phyloP scores from a whole-genome alignment of 2,888 invertebrate species.

The Osmoderma eremita region DNA sequence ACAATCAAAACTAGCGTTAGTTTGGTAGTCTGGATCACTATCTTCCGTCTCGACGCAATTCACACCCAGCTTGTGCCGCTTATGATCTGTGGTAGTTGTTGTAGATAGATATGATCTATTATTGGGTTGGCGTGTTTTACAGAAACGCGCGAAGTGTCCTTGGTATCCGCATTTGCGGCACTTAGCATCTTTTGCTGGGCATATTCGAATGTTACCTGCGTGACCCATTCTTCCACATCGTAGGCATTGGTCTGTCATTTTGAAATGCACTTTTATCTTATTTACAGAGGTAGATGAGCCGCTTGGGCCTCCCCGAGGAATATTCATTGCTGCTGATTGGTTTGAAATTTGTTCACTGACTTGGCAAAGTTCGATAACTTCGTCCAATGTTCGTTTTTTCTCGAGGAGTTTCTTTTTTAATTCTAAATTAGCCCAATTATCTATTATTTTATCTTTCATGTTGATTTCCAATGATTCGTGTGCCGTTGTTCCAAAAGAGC shows the following conservation, averaged over 20 bases:
- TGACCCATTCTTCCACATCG: neutral
- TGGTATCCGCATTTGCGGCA: neutral
- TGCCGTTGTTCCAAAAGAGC: too few species aligned
- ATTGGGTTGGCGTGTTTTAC: neutral
- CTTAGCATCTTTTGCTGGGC: neutral
- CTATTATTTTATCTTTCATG: neutral
- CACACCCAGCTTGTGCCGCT: too few species aligned
- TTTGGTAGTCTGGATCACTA: too few species aligned
- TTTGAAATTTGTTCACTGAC: neutral
- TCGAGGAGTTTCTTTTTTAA: neutral
- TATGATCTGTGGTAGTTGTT: too few species aligned
- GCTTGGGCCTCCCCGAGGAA: too few species aligned
- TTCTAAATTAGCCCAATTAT: neutral
- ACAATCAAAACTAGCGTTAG: too few species aligned
- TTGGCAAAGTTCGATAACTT: neutral
- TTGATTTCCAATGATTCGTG: neutral
- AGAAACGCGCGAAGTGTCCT: neutral
- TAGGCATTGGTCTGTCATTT: neutral
- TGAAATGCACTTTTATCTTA: neutral
- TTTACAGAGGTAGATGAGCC: neutral
- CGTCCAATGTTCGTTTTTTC: neutral
- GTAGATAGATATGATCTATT: too few species aligned
- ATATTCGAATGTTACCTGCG: neutral
- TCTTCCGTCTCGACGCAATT: too few species aligned
- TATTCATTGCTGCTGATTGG: neutral